Percentiles rank a stretch among this genome's conserved stretches.
phyloP scores from a whole-genome alignment of 2,888 invertebrate species.

The Linhomoeus sp. region DNA sequence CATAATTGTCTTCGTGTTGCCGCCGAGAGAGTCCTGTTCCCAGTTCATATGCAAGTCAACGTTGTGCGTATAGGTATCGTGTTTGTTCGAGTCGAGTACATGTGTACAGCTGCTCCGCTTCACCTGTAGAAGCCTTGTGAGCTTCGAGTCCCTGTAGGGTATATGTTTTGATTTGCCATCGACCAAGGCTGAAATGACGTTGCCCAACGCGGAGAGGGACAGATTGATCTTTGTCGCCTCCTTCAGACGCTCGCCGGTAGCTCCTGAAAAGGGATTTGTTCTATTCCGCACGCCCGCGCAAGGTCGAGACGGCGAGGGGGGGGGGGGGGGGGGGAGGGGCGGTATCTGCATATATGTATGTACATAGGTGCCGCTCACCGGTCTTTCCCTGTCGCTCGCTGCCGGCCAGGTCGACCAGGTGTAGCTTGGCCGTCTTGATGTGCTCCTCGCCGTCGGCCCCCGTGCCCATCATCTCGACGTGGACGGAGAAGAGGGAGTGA shows the following conservation, averaged over 20 bases:
- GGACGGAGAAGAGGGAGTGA: conserved; percentile 59
- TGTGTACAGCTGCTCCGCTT: background rate
- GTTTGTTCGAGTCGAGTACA: too few relatives aligned
- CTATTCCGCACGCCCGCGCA: too few relatives aligned
- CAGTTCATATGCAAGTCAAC: too few relatives aligned
- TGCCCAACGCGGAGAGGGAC: conserved; percentile 63
- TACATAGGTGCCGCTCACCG: conserved; percentile 25
- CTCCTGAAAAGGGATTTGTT: conserved; percentile 38
- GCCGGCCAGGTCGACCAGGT: conserved; percentile 69
- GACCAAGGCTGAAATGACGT: conserved; percentile 66
- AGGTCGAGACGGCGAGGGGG: background rate
- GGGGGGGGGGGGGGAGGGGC: background rate
- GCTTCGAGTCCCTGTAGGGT: conserved; percentile 63
- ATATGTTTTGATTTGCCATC: conserved; percentile 59
- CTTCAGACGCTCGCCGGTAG: conserved; percentile 59
- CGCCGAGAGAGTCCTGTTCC: conserved; percentile 52
- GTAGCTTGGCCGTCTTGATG: conserved; percentile 51
- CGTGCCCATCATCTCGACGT: conserved; percentile 53
- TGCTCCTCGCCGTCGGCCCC: conserved; percentile 34
- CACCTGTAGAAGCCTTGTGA: conserved; percentile 53
- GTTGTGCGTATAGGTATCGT: too few relatives aligned
- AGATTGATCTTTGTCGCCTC: conserved; percentile 76
- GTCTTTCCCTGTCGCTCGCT: conserved; percentile 63
- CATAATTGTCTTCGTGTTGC: conserved; percentile 72
- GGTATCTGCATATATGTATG: background rate